phyloP scores from a whole-genome alignment of 2,888 invertebrate genomes.

The Pomacea canaliculata region DNA sequence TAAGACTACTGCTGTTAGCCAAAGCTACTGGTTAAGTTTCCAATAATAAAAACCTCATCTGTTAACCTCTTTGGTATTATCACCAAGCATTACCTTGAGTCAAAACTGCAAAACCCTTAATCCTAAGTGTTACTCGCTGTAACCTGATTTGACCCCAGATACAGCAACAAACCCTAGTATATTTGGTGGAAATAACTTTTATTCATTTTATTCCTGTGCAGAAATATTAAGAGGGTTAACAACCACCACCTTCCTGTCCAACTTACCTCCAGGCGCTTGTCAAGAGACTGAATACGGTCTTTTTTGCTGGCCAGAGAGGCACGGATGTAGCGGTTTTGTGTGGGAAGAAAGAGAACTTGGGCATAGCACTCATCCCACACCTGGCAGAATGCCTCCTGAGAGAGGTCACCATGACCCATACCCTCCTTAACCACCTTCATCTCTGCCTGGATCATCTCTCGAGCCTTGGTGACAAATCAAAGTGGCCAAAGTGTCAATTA shows the following conservation, averaged over 20 bases:
- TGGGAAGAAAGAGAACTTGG: conserved; percentile 90
- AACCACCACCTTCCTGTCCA: neutral
- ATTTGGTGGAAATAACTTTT: too few relatives aligned
- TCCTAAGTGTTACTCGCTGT: too few relatives aligned
- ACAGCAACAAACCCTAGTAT: too few relatives aligned
- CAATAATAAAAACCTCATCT: too few relatives aligned
- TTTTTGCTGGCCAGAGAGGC: conserved; percentile 96
- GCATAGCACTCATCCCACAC: conserved; percentile 98
- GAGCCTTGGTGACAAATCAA: conserved; percentile 43
- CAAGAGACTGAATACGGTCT: conserved; percentile 92
- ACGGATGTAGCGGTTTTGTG: conserved; percentile 91
- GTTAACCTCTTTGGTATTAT: too few relatives aligned
- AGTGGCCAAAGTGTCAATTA: neutral
- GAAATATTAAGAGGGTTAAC: too few relatives aligned
- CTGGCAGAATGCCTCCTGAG: conserved; percentile 83
- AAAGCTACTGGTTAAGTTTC: too few relatives aligned
- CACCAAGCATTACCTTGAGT: too few relatives aligned
- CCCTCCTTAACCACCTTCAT: conserved; percentile 91
- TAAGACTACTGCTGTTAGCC: too few relatives aligned
- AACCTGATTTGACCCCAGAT: too few relatives aligned
- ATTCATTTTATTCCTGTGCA: too few relatives aligned
- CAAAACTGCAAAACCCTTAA: too few relatives aligned
- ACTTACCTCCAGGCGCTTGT: conserved; percentile 84
- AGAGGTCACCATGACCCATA: conserved; percentile 95
- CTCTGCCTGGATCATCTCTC: conserved; percentile 73